Conservation (phyloP, 92 coral and sea anemone species). For the Palythoa heliodiscus region DNA sequence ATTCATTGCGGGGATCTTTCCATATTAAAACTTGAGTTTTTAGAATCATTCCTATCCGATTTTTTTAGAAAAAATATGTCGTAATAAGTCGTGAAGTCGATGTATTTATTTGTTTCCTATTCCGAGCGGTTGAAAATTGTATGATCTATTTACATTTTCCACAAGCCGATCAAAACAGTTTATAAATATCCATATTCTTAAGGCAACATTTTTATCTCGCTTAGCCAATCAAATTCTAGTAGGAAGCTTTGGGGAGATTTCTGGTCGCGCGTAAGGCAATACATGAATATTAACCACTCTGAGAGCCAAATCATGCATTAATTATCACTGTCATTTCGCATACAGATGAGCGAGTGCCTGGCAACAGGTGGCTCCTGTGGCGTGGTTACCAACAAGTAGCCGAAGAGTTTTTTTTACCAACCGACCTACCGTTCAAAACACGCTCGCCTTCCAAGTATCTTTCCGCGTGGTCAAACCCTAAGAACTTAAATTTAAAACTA, state of each 20-base stretch:
- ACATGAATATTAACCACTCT: constrained; percentile 64
- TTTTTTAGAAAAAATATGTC: not conserved
- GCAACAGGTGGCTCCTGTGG: constrained; percentile 91
- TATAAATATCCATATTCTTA: constrained; percentile 23
- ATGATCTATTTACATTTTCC: constrained; percentile 22
- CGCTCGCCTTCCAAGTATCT: constrained; percentile 47
- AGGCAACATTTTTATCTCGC: constrained; percentile 2
- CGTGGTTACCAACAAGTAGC: constrained; percentile 62
- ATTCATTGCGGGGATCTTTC: not conserved
- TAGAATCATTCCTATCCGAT: not conserved
- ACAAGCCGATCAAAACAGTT: constrained; percentile 41
- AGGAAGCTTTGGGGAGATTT: constrained; percentile 26
- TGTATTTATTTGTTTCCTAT: constrained; percentile 1
- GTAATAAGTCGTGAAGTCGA: not conserved
- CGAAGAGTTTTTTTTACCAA: constrained; percentile 44
- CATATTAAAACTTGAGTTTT: not conserved
- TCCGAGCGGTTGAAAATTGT: not conserved
- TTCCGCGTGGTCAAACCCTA: not conserved
- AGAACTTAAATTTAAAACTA: constrained; percentile 36
- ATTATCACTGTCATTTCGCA: constrained; percentile 85
- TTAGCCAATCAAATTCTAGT: constrained; percentile 14
- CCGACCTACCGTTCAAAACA: constrained; percentile 54
- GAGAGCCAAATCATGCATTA: constrained; percentile 61
- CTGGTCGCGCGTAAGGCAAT: constrained; percentile 27
- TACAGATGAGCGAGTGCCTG: constrained; percentile 82